A percentile compares a stretch with the other conserved stretches of the same genome.
These are phyloP conservation scores for Apteryx owenii DNA, from an alignment of 2,113 vertebrate genomes.

Conservation along the genomic window DNA sequence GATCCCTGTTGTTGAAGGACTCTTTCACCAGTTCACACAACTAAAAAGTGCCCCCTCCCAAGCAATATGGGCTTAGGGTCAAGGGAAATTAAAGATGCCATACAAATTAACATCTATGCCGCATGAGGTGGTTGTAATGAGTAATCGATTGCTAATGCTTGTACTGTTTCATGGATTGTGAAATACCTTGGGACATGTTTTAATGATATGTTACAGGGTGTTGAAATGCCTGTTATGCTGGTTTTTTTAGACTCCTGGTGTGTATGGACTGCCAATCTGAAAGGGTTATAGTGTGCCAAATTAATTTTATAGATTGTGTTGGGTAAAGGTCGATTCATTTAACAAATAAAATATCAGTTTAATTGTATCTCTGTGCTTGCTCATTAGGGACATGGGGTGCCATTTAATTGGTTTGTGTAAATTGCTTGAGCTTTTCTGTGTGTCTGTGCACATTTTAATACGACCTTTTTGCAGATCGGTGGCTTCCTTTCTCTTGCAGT, in stretches of 20 bases:
- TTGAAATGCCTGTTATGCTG: background rate
- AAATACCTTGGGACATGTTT: constrained; percentile 29
- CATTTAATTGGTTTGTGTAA: constrained; percentile 38
- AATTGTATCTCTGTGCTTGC: constrained; percentile 20
- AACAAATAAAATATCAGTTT: constrained; percentile 28
- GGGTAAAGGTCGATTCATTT: constrained; percentile 44
- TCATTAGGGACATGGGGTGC: background rate
- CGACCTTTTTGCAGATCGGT: background rate
- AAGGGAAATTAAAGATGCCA: background rate
- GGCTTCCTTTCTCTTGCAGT: background rate
- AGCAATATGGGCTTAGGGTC: background rate
- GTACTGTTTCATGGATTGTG: background rate
- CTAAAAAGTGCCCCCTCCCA: background rate
- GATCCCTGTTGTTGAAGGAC: background rate
- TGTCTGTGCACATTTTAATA: background rate
- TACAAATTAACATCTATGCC: background rate
- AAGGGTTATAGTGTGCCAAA: constrained; percentile 8
- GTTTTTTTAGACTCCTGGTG: background rate
- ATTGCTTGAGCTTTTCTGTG: background rate
- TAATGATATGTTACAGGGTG: background rate
- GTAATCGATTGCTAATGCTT: background rate
- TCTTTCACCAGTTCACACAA: background rate
- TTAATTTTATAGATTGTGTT: constrained; percentile 31
- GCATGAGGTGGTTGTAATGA: background rate
- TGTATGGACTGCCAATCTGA: background rate